phyloP scores from a whole-genome alignment of 2,797 vertebrate genomes.

The Tenualosa thibaudeaui region DNA sequence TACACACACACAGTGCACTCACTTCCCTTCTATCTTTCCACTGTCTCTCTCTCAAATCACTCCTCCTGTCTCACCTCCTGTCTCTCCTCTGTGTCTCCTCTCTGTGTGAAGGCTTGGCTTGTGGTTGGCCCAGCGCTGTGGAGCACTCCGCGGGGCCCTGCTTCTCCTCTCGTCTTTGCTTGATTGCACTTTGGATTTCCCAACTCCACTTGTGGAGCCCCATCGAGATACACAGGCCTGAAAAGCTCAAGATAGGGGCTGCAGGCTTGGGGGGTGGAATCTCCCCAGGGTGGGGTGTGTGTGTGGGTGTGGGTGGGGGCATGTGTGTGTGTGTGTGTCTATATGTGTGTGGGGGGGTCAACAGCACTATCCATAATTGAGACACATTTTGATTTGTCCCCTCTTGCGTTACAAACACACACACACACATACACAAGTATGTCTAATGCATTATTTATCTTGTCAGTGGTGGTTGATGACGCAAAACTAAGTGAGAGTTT shows the following conservation, averaged over 20 bases:
- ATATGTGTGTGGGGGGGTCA: conserved; percentile 22
- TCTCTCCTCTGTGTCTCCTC: neutral
- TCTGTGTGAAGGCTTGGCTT: conserved; percentile 14
- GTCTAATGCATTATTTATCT: conserved; percentile 4
- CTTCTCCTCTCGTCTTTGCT: conserved; percentile 35
- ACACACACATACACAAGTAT: neutral
- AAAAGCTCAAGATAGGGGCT: conserved; percentile 36
- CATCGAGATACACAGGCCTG: conserved; percentile 44
- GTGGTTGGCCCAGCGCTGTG: conserved; percentile 29
- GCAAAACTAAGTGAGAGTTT: neutral
- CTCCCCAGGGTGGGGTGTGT: conserved; percentile 21
- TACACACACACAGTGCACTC: neutral
- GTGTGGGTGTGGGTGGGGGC: neutral
- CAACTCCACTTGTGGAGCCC: conserved; percentile 33
- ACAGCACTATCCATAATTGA: conserved; percentile 29
- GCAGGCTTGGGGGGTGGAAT: conserved; percentile 14
- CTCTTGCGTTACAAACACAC: neutral
- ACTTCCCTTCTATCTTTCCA: neutral
- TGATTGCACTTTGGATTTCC: conserved; percentile 55
- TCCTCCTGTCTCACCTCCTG: neutral
- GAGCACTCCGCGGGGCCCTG: conserved; percentile 33
- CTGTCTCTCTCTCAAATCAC: neutral
- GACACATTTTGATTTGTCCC: conserved; percentile 27
- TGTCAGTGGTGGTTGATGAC: neutral
- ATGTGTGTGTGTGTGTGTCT: neutral